These are phyloP conservation scores for Lycophotia porphyrea DNA, from an alignment of 2,888 invertebrate species.

Conservation along the genomic window DNA sequence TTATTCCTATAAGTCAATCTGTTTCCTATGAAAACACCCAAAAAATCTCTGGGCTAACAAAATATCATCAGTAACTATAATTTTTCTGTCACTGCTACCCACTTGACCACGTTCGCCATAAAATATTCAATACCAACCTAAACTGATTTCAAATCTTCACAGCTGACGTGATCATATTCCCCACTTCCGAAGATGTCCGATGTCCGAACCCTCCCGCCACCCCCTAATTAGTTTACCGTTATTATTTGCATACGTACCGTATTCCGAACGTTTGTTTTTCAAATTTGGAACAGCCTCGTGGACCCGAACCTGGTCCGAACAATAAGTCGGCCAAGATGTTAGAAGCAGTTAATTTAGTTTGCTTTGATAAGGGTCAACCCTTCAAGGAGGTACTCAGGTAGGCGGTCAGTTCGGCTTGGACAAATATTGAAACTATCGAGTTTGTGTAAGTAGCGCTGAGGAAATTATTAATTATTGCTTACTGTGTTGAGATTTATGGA, in stretches of 20 bases:
- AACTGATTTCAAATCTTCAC: slow-evolving; percentile 43
- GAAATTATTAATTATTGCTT: slow-evolving; percentile 71
- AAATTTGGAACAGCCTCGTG: slow-evolving; percentile 80
- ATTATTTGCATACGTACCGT: slow-evolving; percentile 73
- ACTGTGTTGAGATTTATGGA: slow-evolving; percentile 56
- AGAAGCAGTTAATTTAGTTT: slow-evolving; percentile 89
- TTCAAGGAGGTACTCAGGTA: slow-evolving; percentile 82
- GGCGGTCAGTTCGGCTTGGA: slow-evolving; percentile 78
- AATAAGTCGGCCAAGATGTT: slow-evolving; percentile 90
- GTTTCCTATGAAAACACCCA: background rate
- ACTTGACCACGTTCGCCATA: slow-evolving; percentile 6
- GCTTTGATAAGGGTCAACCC: slow-evolving; percentile 87
- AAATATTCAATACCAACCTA: slow-evolving; percentile 35
- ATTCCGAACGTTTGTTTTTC: slow-evolving; percentile 85
- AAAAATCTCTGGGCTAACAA: background rate
- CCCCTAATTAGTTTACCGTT: slow-evolving; percentile 77
- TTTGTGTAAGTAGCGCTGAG: slow-evolving; percentile 69
- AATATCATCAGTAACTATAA: background rate
- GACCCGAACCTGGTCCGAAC: slow-evolving; percentile 71
- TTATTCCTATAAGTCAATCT: background rate
- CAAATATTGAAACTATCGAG: slow-evolving; percentile 83
- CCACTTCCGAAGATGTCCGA: slow-evolving; percentile 19
- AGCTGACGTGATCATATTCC: slow-evolving; percentile 41
- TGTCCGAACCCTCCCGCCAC: slow-evolving; percentile 36
- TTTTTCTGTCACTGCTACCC: background rate